Conservation (phyloP, 2,888 invertebrate species). For the Rugalucina vietnamica region DNA sequence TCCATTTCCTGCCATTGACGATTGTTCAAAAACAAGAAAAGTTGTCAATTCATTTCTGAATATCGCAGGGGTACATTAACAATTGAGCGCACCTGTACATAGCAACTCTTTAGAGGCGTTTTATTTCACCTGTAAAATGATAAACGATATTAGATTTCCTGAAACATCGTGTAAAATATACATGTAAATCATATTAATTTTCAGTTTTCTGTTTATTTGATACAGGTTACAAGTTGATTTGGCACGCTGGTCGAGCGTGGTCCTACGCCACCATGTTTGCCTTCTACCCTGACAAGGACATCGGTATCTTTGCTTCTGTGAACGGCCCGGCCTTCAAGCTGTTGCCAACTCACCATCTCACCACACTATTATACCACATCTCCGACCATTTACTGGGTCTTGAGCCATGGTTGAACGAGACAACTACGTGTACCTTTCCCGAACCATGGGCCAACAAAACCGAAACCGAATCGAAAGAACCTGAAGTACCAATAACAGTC, state of each 20-base stretch:
- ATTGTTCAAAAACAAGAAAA: too few relatives aligned
- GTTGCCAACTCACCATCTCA: neutral
- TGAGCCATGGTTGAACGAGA: constrained; percentile 5
- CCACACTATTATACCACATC: neutral
- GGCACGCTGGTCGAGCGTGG: constrained; percentile 47
- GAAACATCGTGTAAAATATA: too few relatives aligned
- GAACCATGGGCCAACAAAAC: neutral
- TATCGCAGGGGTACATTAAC: too few relatives aligned
- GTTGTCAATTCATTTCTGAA: too few relatives aligned
- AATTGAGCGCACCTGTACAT: too few relatives aligned
- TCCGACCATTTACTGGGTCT: neutral
- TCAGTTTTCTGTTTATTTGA: too few relatives aligned
- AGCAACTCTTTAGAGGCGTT: too few relatives aligned
- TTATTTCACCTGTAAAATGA: too few relatives aligned
- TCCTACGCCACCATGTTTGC: constrained; percentile 39
- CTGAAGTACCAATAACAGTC: neutral
- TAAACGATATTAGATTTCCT: too few relatives aligned
- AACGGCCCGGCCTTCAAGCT: constrained; percentile 35
- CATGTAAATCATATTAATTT: too few relatives aligned
- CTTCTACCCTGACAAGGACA: constrained; percentile 44
- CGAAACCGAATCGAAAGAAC: neutral
- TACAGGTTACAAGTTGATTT: neutral
- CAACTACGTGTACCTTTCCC: constrained; percentile 4
- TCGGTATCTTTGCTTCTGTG: constrained; percentile 47
- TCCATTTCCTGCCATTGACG: too few relatives aligned